Base-by-base conservation (phyloP, 2,888 invertebrate genomes). In the Lepidochitona cinerea region DNA sequence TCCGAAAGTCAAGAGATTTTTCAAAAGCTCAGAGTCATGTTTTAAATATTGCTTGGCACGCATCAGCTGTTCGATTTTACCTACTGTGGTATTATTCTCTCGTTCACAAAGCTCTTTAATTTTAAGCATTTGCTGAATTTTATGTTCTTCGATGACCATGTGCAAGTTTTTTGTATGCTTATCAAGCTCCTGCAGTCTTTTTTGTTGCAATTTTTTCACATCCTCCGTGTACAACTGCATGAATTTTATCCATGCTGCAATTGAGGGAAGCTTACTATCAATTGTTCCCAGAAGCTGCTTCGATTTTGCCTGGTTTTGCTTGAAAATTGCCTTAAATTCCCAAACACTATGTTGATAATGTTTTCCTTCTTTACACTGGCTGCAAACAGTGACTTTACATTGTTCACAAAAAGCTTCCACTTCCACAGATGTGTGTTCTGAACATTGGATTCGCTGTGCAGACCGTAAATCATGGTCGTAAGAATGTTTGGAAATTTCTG, bases 401-500 rank as follows among this genome's bases (percentile, higher is more conserved):
- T 80, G 78, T 18, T 80, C 74, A 72, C 88, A 88, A 71, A 85
- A 86, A 70, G 77, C 73, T 6, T 74, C 78, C 59, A 84, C 64
- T 12, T 66, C 33, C 59, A 79, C 74, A 18, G 76, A 73, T 0
- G 71, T 35, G 77, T 88, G 89, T 7, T 59, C 14, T 6, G 37
- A 32, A 73, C 89, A 89, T 18, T 65, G 59, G 14, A 83, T 76
- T 0, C 35, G 65, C 71, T 87, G 85, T 66, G 79, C 65, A n/a
- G 75, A 74, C 29, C 89, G 75, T 37, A 89, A 84, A 59, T 86
- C 87, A 9, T 77, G 78, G 72, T 89, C 87, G 69, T 85, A 86
- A 1, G 84, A 74, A 5, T 88, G 87, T 37, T 82, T 81, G 65
- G 79, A 76, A 35, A 87, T 83, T 71, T 87, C 84, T 35, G 72